Evolutionary conservation across 2,797 vertebrate genomes (phyloP), one percentile per base, ranked within the genome.

Genomic region (Pogoniulus pusillus): DNA sequence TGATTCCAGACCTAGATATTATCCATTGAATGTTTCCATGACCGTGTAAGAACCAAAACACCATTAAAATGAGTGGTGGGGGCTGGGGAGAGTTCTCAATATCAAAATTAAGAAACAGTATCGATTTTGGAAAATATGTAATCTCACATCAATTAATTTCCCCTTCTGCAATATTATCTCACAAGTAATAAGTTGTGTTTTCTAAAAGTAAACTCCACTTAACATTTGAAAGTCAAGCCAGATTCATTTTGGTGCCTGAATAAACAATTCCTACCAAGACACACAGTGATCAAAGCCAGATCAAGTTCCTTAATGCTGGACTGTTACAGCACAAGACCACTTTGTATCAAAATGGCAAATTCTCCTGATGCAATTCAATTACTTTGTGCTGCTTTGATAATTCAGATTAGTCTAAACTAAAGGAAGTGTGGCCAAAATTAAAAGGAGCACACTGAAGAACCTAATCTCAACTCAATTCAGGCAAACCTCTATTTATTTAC

Each of bases 231-330:
- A 85, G 47, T 71, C 45, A 64, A 74, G 41, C 18, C 49, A 88
- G 68, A 20, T 47, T 68, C 5, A 5, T 71, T 82, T 15, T 16
- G 14, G 22, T 53, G 35, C 57, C 75, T 41, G 23, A 82, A 45
- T 41, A 58, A 84, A 81, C 1, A 2, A 74, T 26, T 87, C 45
- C 19, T 32, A 68, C 12, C 32, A 19, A 66, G 69, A 20, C 41
- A 57, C 12, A 18, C 0, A 7, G 22, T 0, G 0, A 66, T 23
- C 23, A 68, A 82, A 84, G 29, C 49, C 53, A 27, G n/a, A 49
- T 41, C 45, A 16, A 8, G 37, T 73, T 45, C 49, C 30, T 32
- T 17, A 4, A 4, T 32, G 16, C 1, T 32, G 18, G 12, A 43
- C 9, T 39, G 26, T 34, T 23, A 20, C 18, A 60, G 39, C 27